phyloP scores from a whole-genome alignment of 2,113 vertebrate genomes.

The Mastomys natalensis region DNA sequence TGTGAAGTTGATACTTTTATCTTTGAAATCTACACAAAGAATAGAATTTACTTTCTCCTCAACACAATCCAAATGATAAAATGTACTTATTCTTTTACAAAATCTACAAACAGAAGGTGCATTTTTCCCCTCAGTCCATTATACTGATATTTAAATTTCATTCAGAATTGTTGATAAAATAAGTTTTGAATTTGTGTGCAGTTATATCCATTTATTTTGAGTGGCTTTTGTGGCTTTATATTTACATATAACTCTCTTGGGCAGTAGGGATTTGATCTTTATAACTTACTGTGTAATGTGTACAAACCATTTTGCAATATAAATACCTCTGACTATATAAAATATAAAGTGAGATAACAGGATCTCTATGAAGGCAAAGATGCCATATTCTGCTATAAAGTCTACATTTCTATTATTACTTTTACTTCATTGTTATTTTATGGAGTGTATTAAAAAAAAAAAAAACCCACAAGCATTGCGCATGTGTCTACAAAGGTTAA shows the following conservation, averaged over 20 bases:
- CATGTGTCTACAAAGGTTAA: background rate
- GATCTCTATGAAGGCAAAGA: background rate
- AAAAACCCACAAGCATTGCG: background rate
- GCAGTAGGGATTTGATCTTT: background rate
- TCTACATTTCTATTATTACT: background rate
- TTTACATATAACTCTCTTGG: background rate
- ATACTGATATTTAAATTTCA: background rate
- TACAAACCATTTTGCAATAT: background rate
- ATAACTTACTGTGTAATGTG: background rate
- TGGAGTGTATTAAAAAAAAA: background rate
- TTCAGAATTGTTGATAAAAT: background rate
- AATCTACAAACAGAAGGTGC: background rate
- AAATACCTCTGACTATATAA: background rate
- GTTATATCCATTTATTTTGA: background rate
- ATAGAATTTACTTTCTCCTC: background rate
- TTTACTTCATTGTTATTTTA: conserved; percentile 39
- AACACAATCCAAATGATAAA: conserved; percentile 7
- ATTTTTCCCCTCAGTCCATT: background rate
- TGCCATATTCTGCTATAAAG: background rate
- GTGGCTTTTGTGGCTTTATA: background rate
- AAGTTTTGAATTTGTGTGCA: background rate
- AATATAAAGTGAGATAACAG: background rate
- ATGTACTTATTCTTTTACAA: background rate
- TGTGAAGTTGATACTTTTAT: background rate
- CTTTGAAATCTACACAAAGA: background rate